These are phyloP conservation scores for Amyelois transitella DNA, from an alignment of 1,140 invertebrate species.

Conservation along the genomic window DNA sequence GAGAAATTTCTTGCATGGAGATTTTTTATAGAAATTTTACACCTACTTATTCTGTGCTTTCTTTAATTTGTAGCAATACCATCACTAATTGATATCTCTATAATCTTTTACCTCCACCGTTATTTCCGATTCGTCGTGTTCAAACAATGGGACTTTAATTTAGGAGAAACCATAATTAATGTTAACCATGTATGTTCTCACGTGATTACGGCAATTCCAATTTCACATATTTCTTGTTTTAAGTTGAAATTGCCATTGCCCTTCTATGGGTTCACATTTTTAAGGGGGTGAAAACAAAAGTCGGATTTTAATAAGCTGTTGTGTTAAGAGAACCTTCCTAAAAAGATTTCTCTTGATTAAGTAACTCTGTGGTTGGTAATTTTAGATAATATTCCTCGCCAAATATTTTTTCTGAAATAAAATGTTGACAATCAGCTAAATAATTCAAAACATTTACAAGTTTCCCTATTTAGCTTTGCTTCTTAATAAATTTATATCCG, in stretches of 20 bases:
- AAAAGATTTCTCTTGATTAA: not conserved
- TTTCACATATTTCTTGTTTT: not conserved
- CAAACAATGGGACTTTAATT: not conserved
- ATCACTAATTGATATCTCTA: not conserved
- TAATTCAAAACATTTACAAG: too few relatives aligned
- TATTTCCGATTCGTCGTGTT: not conserved
- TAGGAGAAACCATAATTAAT: not conserved
- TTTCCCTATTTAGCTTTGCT: too few relatives aligned
- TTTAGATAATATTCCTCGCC: too few relatives aligned
- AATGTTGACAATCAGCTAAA: too few relatives aligned
- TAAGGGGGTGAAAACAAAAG: not conserved
- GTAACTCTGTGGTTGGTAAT: too few relatives aligned
- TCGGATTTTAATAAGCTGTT: not conserved
- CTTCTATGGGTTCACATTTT: not conserved
- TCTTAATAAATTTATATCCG: too few relatives aligned
- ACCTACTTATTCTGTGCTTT: not conserved
- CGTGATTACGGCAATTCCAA: not conserved
- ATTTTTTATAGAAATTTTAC: too few relatives aligned
- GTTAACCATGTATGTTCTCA: not conserved
- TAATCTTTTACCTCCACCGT: not conserved
- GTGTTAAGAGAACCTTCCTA: not conserved
- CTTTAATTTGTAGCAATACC: not conserved
- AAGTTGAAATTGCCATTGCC: not conserved
- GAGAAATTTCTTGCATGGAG: too few relatives aligned
- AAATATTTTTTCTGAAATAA: too few relatives aligned